Base-by-base conservation (phyloP, 2,888 invertebrate species). In the Agriopis marginaria region DNA sequence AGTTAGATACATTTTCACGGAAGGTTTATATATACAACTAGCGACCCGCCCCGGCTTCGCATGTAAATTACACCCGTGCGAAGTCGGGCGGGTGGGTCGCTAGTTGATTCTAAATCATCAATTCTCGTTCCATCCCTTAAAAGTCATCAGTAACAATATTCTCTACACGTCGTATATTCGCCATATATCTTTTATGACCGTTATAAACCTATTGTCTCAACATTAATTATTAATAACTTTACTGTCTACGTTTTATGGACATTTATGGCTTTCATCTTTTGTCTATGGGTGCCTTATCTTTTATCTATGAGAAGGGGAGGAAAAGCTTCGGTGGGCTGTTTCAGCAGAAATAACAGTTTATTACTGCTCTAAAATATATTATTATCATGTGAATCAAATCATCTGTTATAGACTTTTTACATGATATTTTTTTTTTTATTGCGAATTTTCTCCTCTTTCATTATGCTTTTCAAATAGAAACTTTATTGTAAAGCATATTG, bases 261-360 rank as follows among this genome's bases (percentile, higher is more conserved):
- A 44, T 53, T 62, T 62, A 62, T 62, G 45, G 12, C 53, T 53
- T 44, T 53, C 53, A 53, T 62, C 53, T 53, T 53, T 62, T 62
- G 62, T 62, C 62, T 62, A 53, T 54, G 62, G 61, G 62, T 62
- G 62, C 23, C 62, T 62, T 62, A 62, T 62, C 60, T 60, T 49
- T 53, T 62, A 53, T 62, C 62, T 62, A 54, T 53, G 53, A 51
- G 17, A 10, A 7, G 42, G 40, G 61, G 12, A 62, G 17, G 42
- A 61, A 62, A 53, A 42, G 45, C 62, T 53, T 44, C 42, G 61
- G 12, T 62, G 23, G 23, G 44, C 53, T 9, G n/a, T 62, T 62
- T 53, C 23, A 44, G 44, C 53, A 47, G 39, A 42, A 53, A 51
- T 51, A 51, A 53, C 45, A 32, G 42, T 53, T 62, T 62, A 53